Evolutionary conservation across 2,888 invertebrate genomes (phyloP), one percentile per base, ranked within the genome.

Genomic region (Parapristionchus giblindavisi): DNA sequence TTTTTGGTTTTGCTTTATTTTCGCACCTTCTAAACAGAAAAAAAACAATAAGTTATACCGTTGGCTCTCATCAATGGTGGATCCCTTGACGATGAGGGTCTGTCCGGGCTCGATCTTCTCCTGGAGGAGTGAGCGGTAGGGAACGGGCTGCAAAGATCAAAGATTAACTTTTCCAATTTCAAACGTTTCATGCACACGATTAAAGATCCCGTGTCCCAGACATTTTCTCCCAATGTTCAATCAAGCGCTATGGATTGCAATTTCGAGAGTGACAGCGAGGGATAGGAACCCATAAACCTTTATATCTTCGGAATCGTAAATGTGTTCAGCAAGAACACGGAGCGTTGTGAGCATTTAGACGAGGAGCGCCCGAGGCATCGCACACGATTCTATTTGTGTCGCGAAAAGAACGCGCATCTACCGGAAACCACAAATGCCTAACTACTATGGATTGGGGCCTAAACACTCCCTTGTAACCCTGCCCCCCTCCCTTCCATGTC

Each of bases 101-200:
- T 87, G 87, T 77, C 87, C 87, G 63, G 83, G 82, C 77, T 83
- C 81, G 78, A 87, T 84, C 81, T 83, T 84, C 80, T 85, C 87
- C 75, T 86, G 85, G 72, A 87, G 83, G 61, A 84, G 81, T 68
- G 80, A 79, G 75, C 85, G 85, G 82, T 87, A 87, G 73, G 87
- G 87, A 63, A 86, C 83, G 71, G 85, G 82, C 84, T 87, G 81
- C 74, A 83, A 81, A 32, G 32, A 32, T 29, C 36, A 14, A 38
- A 65, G 34, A 27, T 68, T 48, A 4, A 65, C 14, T 68, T 51
- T n/a, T n/a, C n/a, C n/a, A n/a, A n/a, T n/a, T n/a, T n/a, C n/a
- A n/a, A n/a, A n/a, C n/a, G n/a, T n/a, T n/a, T n/a, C n/a, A n/a
- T n/a, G n/a, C n/a, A n/a, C n/a, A n/a, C n/a, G n/a, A n/a, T n/a